Evolutionary conservation across 2,888 invertebrate species (phyloP).

Genomic region (Spodoptera littoralis): DNA sequence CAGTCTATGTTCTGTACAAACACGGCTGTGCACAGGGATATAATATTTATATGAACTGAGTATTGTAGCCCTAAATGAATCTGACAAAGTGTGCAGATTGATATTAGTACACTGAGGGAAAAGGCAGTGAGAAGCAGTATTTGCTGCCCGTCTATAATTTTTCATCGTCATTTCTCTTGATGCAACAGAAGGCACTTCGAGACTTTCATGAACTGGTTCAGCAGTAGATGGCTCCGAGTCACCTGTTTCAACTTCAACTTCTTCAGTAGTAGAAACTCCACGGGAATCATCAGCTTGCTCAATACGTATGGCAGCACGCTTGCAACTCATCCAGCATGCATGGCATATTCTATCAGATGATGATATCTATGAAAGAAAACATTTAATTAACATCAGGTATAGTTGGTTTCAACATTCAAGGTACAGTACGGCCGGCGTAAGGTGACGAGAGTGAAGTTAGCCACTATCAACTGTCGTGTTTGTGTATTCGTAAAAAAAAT

Average conservation of each 20-base stretch:
- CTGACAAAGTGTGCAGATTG: slow-evolving; percentile 2
- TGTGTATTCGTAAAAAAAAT: slow-evolving; percentile 6
- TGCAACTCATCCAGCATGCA: too few relatives aligned
- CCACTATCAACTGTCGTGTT: slow-evolving; percentile 1
- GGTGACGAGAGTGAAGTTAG: slow-evolving; percentile 5
- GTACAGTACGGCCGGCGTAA: not conserved
- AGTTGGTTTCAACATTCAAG: not conserved
- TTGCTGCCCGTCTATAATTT: slow-evolving; percentile 18
- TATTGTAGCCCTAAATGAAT: slow-evolving; percentile 11
- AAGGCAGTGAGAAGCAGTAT: slow-evolving; percentile 16
- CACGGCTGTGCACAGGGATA: slow-evolving; percentile 14
- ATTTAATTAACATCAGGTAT: not conserved
- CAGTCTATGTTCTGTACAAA: slow-evolving; percentile 12
- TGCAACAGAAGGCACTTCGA: slow-evolving; percentile 7
- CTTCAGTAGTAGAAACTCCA: too few relatives aligned
- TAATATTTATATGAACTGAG: slow-evolving; percentile 15
- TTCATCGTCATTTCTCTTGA: not conserved
- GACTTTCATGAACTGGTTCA: not conserved
- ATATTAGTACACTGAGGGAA: slow-evolving; percentile 8
- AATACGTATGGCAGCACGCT: too few relatives aligned
- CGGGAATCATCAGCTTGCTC: too few relatives aligned
- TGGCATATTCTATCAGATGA: too few relatives aligned
- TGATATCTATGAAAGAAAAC: too few relatives aligned
- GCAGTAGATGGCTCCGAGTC: too few relatives aligned
- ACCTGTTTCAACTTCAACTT: too few relatives aligned